Percentiles rank a stretch among this genome's conserved stretches.
Evolutionary conservation across 2,113 vertebrate species (phyloP).

Genomic region (Cinclus cinclus): DNA sequence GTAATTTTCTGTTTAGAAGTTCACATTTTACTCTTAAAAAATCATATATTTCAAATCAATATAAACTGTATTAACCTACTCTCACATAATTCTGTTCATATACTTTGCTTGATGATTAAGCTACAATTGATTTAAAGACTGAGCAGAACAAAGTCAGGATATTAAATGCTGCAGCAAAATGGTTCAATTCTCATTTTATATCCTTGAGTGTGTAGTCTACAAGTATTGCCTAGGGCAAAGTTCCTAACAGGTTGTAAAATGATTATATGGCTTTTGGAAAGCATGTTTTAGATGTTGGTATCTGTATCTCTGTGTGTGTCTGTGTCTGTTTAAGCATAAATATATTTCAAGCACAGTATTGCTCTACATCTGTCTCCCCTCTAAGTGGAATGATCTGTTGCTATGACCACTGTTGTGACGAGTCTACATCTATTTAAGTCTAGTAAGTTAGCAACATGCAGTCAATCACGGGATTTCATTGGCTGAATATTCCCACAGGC

Average conservation of each 20-base stretch:
- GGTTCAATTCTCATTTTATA: neutral
- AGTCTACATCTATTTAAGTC: conserved; percentile 47
- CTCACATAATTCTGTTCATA: neutral
- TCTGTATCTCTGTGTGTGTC: neutral
- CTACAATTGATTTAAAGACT: neutral
- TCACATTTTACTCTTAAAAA: neutral
- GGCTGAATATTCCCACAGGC: neutral
- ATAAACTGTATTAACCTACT: neutral
- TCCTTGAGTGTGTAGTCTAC: neutral
- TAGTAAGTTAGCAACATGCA: neutral
- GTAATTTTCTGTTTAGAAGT: neutral
- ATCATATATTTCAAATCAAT: neutral
- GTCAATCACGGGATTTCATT: neutral
- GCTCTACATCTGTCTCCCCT: neutral
- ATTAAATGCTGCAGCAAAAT: neutral
- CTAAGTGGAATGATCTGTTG: conserved; percentile 20
- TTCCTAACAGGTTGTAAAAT: neutral
- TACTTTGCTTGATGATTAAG: neutral
- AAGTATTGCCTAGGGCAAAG: neutral
- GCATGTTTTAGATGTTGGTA: neutral
- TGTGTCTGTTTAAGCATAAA: neutral
- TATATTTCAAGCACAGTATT: neutral
- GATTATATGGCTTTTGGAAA: neutral
- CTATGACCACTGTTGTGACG: conserved; percentile 42
- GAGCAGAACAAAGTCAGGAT: neutral